Evolutionary conservation across 1,140 invertebrate genomes (phyloP).

Genomic region (Euwallacea similis): DNA sequence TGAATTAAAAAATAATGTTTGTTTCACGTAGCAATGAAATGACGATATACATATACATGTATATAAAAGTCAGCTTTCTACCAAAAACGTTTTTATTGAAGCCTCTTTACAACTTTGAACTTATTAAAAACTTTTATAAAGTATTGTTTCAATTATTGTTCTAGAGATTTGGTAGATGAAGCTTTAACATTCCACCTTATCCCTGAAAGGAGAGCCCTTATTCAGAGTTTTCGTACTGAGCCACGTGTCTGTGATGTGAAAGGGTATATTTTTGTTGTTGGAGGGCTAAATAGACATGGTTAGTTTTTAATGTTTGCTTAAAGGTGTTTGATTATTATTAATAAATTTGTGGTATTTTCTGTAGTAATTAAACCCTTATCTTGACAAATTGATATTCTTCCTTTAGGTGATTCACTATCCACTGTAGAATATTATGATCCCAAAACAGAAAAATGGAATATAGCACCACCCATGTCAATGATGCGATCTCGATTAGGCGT

Average conservation of each 20-base stretch:
- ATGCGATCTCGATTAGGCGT: constrained; percentile 82
- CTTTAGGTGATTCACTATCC: constrained; percentile 75
- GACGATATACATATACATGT: too few species aligned
- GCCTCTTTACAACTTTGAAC: too few species aligned
- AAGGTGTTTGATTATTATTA: too few species aligned
- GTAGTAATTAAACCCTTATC: too few species aligned
- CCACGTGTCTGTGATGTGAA: constrained; percentile 74
- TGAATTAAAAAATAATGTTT: too few species aligned
- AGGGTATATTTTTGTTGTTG: constrained; percentile 87
- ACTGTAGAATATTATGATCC: constrained; percentile 89
- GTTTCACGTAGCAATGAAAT: too few species aligned
- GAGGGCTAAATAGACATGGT: constrained; percentile 81
- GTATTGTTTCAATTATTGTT: constrained; percentile 28
- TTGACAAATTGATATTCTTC: too few species aligned
- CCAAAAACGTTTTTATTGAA: too few species aligned
- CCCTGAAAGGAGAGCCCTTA: constrained; percentile 75
- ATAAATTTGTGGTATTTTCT: too few species aligned
- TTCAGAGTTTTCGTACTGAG: constrained; percentile 76
- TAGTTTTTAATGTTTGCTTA: constrained; percentile 17
- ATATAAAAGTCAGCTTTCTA: too few species aligned
- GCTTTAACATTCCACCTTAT: constrained; percentile 83
- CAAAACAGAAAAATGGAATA: constrained; percentile 69
- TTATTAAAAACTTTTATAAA: not conserved
- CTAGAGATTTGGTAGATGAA: constrained; percentile 78
- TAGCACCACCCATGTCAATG: constrained; percentile 85